Evolutionary conservation across 2,888 invertebrate species (phyloP), one percentile per base, ranked within the genome.

Genomic region (Thumatha senex): DNA sequence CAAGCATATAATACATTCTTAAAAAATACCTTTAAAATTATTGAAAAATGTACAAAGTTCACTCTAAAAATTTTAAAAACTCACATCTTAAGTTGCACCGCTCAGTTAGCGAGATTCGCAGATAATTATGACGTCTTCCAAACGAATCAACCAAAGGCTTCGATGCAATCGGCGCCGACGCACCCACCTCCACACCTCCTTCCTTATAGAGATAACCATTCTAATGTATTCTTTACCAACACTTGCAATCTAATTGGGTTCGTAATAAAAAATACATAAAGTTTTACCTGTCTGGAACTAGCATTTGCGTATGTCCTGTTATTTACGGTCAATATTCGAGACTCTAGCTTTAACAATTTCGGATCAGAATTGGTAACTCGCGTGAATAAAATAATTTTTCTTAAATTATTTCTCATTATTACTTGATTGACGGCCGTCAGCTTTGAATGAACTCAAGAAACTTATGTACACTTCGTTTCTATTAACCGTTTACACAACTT

Each of bases 51-150:
- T 8, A 12, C 13, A 35, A 35, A 35, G 13, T 35, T 1, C 13
- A 13, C 12, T 13, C 12, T 2, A 8, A 13, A 34, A 7, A 1
- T 35, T 35, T 8, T 30, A 42, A 33, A 18, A 9, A 44, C 96
- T 94, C 93, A 98, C 99, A 99, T 92, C 99, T 93, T 64, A 99
- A 93, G 92, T 99, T 99, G 85, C 99, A 99, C 58, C 96, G 93
- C 86, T 99, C 99, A 0, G 98, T 98, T 46, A 99, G 91, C 0
- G 99, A 99, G 72, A 99, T 98, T 61, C 99, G 93, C 46, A 99
- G 92, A 81, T 99, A 99, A 56, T 95, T 96, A 81, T 99, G 99
- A 60, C 95, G 92, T 54, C 99, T 93, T 9, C 97, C 97, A 87
- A 96, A 97, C 38, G 94, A 93, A 83, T 99, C 99, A 2, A 93